A percentile compares a stretch with the other conserved stretches of the same genome.
These are phyloP conservation scores for Enteromius fasciolatus DNA, from an alignment of 2,797 vertebrate species.

Conservation along the genomic window DNA sequence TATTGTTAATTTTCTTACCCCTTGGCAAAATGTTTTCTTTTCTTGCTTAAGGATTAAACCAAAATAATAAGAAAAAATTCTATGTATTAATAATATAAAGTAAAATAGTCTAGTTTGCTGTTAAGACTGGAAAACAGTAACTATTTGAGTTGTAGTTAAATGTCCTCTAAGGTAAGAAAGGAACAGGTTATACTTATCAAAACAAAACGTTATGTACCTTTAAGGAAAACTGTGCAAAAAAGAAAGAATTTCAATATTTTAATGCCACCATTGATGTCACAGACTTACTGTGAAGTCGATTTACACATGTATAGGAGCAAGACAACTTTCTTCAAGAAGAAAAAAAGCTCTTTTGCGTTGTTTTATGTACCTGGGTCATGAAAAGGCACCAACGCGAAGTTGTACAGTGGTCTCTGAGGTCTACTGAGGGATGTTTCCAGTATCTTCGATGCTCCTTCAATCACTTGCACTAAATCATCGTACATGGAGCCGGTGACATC, in stretches of 20 bases:
- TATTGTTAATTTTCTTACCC: background rate
- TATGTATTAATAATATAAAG: background rate
- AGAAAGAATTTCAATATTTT: background rate
- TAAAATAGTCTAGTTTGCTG: background rate
- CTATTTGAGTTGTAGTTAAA: background rate
- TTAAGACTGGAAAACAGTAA: background rate
- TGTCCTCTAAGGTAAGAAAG: background rate
- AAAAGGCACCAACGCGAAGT: conserved; percentile 96
- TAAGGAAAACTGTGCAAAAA: background rate
- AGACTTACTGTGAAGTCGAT: background rate
- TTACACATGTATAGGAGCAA: background rate
- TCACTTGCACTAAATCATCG: conserved; percentile 96
- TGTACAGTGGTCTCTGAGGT: conserved; percentile 90
- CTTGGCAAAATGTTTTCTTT: background rate
- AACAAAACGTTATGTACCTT: background rate
- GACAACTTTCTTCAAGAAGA: background rate
- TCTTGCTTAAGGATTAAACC: background rate
- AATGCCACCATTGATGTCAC: background rate
- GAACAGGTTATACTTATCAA: background rate
- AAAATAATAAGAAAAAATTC: too few relatives aligned
- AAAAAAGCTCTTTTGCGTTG: background rate
- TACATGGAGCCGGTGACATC: conserved; percentile 99
- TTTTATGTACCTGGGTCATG: conserved; percentile 91
- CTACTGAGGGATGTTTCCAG: conserved; percentile 93
- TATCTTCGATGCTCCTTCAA: conserved; percentile 97